phyloP scores from a whole-genome alignment of 2,113 vertebrate species.

The Pterocles gutturalis region DNA sequence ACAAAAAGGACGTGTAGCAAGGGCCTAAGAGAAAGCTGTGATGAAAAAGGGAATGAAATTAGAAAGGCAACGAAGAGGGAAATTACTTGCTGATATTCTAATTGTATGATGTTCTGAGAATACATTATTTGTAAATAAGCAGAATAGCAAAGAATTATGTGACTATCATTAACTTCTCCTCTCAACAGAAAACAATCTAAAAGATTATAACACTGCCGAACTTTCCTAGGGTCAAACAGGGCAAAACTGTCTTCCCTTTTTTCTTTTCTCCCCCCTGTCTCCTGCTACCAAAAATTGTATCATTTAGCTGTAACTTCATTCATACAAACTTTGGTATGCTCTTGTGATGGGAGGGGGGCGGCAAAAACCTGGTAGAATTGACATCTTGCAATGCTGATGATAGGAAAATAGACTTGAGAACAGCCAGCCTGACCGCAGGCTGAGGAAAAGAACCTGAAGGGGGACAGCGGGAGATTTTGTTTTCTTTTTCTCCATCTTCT shows the following conservation, averaged over 20 bases:
- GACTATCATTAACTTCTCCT: not conserved
- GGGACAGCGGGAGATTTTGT: not conserved
- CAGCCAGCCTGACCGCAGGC: not conserved
- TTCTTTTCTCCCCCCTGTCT: no score
- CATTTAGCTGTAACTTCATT: not conserved
- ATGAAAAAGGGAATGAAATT: not conserved
- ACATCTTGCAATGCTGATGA: accelerated
- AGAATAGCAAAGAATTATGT: not conserved
- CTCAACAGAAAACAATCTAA: not conserved
- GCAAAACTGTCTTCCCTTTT: not conserved
- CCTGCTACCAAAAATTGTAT: not conserved
- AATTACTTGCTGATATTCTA: not conserved
- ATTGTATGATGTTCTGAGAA: not conserved
- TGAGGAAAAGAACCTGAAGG: not conserved
- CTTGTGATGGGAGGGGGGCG: not conserved
- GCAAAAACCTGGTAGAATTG: not conserved
- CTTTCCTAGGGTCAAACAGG: not conserved
- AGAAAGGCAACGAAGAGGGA: not conserved
- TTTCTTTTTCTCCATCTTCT: not conserved
- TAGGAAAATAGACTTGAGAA: not conserved
- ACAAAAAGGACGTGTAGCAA: not conserved
- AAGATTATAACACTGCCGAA: not conserved
- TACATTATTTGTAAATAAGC: not conserved
- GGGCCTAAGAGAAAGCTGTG: not conserved
- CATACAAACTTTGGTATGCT: not conserved